These are phyloP conservation scores for Parapristionchus giblindavisi DNA, from an alignment of 2,888 invertebrate species.

Conservation along the genomic window DNA sequence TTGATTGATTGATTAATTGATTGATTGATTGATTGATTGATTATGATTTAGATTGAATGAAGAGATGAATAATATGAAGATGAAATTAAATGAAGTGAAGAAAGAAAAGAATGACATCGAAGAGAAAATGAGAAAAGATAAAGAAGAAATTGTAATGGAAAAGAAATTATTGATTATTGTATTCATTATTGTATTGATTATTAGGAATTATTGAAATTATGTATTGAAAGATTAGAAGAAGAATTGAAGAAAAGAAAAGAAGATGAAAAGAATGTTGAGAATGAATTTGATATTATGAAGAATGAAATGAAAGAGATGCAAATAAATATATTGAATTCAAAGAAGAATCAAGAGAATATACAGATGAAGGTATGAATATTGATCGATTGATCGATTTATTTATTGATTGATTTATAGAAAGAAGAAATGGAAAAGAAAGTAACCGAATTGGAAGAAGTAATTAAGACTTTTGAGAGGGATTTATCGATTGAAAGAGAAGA, in stretches of 20 bases:
- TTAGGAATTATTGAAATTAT: not conserved
- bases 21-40: not conserved
- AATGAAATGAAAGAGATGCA: slow-evolving; percentile 2
- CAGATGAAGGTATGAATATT: not conserved
- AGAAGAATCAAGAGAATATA: not conserved
- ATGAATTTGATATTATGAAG: not conserved
- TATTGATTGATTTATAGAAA: not conserved
- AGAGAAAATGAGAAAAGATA: not conserved
- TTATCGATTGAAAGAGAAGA: slow-evolving; percentile 1
- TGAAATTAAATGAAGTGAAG: slow-evolving; percentile 1
- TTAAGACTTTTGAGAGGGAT: not conserved
- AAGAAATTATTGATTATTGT: too few relatives aligned
- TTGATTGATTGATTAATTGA: too few relatives aligned
- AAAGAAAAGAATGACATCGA: not conserved
- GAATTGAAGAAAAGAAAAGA: not conserved
- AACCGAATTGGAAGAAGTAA: slow-evolving; percentile 2
- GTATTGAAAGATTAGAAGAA: not conserved
- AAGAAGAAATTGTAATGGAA: not conserved
- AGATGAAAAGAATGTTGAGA: not conserved
- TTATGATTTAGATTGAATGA: not conserved
- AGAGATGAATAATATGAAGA: slow-evolving; percentile 4
- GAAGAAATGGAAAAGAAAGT: slow-evolving; percentile 2
- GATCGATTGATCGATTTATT: not conserved
- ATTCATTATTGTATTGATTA: too few relatives aligned
- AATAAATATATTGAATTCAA: not conserved